Base-by-base conservation (phyloP, 1,140 invertebrate genomes). In the Drosophila navojoa region DNA sequence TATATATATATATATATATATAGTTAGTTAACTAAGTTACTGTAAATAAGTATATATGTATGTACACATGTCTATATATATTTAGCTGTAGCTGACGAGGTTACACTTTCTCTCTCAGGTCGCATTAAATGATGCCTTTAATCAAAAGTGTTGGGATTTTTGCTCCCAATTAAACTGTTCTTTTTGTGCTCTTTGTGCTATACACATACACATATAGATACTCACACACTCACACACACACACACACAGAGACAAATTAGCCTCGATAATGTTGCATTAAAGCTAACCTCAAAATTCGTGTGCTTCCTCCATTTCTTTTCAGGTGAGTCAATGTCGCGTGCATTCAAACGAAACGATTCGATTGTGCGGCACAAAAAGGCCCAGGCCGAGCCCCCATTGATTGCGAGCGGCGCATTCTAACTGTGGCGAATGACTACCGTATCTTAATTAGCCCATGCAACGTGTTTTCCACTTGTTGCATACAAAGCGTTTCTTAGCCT, bases 291-390 rank as follows among this genome's bases (percentile, higher is more conserved):
- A 44, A 35, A n/a, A 40, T 53, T 35, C 27, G n/a, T 58, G 10
- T 58, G 10, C 19, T 61, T 71, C 27, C 59, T 44, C 27, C 42
- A 16, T 77, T 4, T 79, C 57, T 32, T 81, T 81, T 44, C 77
- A 79, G 77, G 77, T 79, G 49, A 79, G 77, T 79, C 58, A 59
- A 53, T 52, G 57, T 64, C 61, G 50, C 27, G 38, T 38, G 63
- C 44, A 67, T 49, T 67, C 42, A 47, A 67, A 58, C 53, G 53
- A 40, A 45, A 66, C 53, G 27, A 40, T 35, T 45, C 49, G 25
- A 25, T 49, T 42, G 50, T 11, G 35, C 60, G 19, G 45, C 47
- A 52, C 47, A 19, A 40, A 27, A 19, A 40, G 15, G 13, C 13
- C 25, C 4, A 9, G 15, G 11, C 50, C 15, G 1, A 27, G 32